Base-by-base conservation (phyloP, 2,888 invertebrate genomes). In the Callinectes sapidus region DNA sequence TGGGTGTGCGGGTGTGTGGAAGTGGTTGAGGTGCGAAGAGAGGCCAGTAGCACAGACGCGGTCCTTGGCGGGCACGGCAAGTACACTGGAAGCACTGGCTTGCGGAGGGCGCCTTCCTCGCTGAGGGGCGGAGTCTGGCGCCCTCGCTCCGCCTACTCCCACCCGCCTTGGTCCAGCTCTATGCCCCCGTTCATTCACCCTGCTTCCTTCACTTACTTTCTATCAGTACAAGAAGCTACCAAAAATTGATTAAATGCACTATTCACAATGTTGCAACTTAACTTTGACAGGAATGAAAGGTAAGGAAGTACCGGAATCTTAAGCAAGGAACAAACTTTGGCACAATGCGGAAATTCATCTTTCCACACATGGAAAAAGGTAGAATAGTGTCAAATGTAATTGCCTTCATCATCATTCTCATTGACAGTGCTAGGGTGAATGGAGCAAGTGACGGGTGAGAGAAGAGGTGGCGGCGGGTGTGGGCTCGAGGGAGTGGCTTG, bases 41-140 rank as follows among this genome's bases (percentile, higher is more conserved):
- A 42, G 61, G 88, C 54, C 61, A 87, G 77, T 35, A 54, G 87
- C 61, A 91, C 87, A 77, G 92, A 54, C 61, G 81, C 89, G 89
- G 61, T 92, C 89, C 92, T 66, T 66, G 89, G 88, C 89, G 92
- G 92, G 89, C 89, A 92, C 92, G 92, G 48, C 91, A 92, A 55
- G 89, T 61, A 92, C 92, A 92, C 92, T 92, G 89, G 85, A 32
- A 61, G 86, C 85, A 81, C 85, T 54, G 71, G 91, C 71, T 91
- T 87, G 71, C 91, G 89, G 87, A 85, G 88, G 81, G 92, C 92
- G 89, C 81, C 81, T 88, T 54, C 42, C 54, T 81, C 61, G 39
- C 85, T 6, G 35, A 39, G 66, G 28, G 92, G 92, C 85, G 91
- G 91, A 91, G 91, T 66, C 54, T 81, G n/a, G 23, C 85, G 66